Evolutionary conservation across 2,888 invertebrate genomes (phyloP).

Genomic region (Acleris emargana): DNA sequence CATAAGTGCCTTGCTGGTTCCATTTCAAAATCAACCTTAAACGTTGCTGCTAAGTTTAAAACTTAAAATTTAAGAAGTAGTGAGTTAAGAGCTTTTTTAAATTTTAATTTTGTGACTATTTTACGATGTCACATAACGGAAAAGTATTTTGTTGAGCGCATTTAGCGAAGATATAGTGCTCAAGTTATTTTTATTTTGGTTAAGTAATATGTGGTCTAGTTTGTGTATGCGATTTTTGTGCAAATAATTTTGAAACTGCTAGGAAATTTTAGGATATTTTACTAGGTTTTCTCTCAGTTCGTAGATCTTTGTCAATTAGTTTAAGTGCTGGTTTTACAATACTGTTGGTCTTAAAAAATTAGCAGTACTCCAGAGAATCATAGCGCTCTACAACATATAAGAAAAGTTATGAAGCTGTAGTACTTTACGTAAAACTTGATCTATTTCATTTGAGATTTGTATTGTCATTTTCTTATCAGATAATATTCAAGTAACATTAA

Average conservation of each 20-base stretch:
- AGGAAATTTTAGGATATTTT: background rate
- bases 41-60: background rate
- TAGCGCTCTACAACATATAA: too few species aligned
- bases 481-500: too few species aligned
- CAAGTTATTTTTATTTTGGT: conserved; percentile 14
- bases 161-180: conserved; percentile 18
- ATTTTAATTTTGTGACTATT: conserved; percentile 7
- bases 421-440: too few species aligned
- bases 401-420: too few species aligned
- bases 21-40: conserved; percentile 8
- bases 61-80: background rate
- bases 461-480: too few species aligned
- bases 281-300: too few species aligned
- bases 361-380: too few species aligned
- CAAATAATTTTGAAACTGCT: background rate
- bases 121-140: conserved; percentile 29
- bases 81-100: background rate
- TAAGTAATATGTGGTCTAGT: background rate
- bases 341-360: too few species aligned
- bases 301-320: too few species aligned
- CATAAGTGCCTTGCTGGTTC: background rate
- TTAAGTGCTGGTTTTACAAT: too few species aligned
- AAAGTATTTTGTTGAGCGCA: conserved; percentile 23
- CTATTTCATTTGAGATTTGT: too few species aligned
- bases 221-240: background rate